phyloP scores from a whole-genome alignment of 2,888 invertebrate species.

The Philopedon plagiatum region DNA sequence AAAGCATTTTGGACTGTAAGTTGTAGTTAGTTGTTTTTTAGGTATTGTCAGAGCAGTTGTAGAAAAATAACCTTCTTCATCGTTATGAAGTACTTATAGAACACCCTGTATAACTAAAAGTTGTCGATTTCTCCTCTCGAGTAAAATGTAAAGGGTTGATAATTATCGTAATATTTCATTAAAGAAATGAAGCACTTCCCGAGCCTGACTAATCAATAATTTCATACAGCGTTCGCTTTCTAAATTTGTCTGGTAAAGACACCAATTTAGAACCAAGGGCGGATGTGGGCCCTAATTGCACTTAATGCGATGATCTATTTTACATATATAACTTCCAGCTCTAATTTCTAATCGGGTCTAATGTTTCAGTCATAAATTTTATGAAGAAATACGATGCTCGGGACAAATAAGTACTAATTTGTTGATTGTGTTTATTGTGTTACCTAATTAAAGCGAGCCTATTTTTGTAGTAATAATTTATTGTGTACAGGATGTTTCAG shows the following conservation, averaged over 20 bases:
- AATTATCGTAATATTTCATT: constrained; percentile 26
- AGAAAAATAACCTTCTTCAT: too few species aligned
- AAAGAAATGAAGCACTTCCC: constrained; percentile 31
- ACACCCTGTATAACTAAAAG: too few species aligned
- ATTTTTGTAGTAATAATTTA: too few species aligned
- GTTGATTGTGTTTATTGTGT: neutral
- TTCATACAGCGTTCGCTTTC: constrained; percentile 20
- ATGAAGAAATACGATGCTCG: neutral
- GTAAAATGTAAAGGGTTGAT: constrained; percentile 29
- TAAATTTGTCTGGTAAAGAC: constrained; percentile 28
- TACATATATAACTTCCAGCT: constrained; percentile 20
- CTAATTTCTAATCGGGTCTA: neutral
- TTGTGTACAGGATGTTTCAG: too few species aligned
- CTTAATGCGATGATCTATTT: constrained; percentile 38
- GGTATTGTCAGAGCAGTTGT: too few species aligned
- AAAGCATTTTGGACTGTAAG: too few species aligned
- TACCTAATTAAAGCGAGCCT: neutral
- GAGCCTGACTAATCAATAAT: constrained; percentile 36
- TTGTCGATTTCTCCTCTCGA: too few species aligned
- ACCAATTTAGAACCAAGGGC: constrained; percentile 38
- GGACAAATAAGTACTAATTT: neutral
- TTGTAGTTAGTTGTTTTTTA: too few species aligned
- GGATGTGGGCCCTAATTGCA: constrained; percentile 46
- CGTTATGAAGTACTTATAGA: too few species aligned
- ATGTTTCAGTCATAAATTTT: constrained; percentile 11